A percentile compares a stretch with the other conserved stretches of the same genome.
phyloP scores from a whole-genome alignment of 2,888 invertebrate species.

The Osmoderma eremita region DNA sequence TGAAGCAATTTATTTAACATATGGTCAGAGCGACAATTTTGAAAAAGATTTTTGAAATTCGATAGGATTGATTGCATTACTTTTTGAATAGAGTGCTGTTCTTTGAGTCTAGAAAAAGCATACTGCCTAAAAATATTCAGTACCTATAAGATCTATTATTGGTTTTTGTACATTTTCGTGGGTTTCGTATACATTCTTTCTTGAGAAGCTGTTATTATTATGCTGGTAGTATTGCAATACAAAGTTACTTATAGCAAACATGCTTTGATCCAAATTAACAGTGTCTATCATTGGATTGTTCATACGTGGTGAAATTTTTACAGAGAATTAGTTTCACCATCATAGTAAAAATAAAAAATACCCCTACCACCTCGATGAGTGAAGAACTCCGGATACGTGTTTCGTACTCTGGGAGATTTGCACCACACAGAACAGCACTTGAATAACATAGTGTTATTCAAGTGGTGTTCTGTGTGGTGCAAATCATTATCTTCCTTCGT shows the following conservation, averaged over 20 bases:
- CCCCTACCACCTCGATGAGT: too few species aligned
- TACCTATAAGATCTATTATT: conserved; percentile 36
- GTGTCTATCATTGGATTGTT: conserved; percentile 12
- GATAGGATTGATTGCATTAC: not conserved
- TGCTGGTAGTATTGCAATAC: conserved; percentile 27
- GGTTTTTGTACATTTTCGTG: conserved; percentile 23
- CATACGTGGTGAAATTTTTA: too few species aligned
- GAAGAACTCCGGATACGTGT: too few species aligned
- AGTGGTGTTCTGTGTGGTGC: too few species aligned
- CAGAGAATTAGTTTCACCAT: too few species aligned
- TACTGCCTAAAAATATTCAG: conserved; percentile 27
- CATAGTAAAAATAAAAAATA: too few species aligned
- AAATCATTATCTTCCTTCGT: not conserved
- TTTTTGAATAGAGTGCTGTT: conserved; percentile 16
- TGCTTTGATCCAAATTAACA: conserved; percentile 1
- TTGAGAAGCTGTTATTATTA: conserved; percentile 42
- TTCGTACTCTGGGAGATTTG: too few species aligned
- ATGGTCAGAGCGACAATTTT: conserved; percentile 34
- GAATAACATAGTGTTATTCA: too few species aligned
- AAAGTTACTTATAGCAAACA: conserved; percentile 17
- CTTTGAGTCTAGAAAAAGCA: conserved; percentile 30
- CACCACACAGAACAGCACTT: too few species aligned
- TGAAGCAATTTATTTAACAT: conserved; percentile 30
- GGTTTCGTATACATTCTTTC: conserved; percentile 43
- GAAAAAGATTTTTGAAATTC: conserved; percentile 29